Base-by-base conservation (phyloP, 2,113 vertebrate species). In the Vombatus ursinus region DNA sequence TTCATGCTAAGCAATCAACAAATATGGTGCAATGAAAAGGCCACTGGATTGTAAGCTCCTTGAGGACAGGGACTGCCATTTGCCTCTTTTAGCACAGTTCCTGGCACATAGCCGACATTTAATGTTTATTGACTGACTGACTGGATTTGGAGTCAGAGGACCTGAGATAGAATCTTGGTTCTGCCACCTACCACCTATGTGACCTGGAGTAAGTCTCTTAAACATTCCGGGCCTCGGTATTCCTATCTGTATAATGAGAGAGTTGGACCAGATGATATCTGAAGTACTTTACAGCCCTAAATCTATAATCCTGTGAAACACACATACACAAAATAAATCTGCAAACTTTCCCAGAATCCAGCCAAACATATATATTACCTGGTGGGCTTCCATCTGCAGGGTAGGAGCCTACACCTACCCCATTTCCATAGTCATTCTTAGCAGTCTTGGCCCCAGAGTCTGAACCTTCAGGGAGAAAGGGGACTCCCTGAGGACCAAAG, bases 341-440 rank as follows among this genome's bases (percentile, higher is more conserved):
- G n/a, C 37, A 84, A 44, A 44, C n/a, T 44, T 50, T 90, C 90
- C 90, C 48, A 50, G 48, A 90, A 90, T 90, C 23, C 89, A 90
- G 89, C 44, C 14, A 31, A 11, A 14, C 26, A 28, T 19, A 3
- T 11, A 25, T 90, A 26, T 94, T 97, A 97, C 97, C 96, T 90
- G 94, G 91, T 5, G 96, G 94, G 11, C 52, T 92, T 52, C 89
- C 0, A 0, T 50, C 28, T 49, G 89, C 96, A 31, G 89, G 48
- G 24, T 94, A 51, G 51, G n/a, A 1, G 0, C 25, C 53, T 51
- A 28, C 0, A 2, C 47, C 90, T 19, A 91, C n/a, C 4, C 54
- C n/a, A 37, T 96, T 95, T 48, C 77, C 94, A 50, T 28, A 50
- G 9, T 50, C 90, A 50, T 90, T 1, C 25, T 90, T 90, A 11